Percentiles rank a stretch among this genome's conserved stretches.
Conservation (phyloP, 2,797 vertebrate genomes). For the Lepus townsendii region DNA sequence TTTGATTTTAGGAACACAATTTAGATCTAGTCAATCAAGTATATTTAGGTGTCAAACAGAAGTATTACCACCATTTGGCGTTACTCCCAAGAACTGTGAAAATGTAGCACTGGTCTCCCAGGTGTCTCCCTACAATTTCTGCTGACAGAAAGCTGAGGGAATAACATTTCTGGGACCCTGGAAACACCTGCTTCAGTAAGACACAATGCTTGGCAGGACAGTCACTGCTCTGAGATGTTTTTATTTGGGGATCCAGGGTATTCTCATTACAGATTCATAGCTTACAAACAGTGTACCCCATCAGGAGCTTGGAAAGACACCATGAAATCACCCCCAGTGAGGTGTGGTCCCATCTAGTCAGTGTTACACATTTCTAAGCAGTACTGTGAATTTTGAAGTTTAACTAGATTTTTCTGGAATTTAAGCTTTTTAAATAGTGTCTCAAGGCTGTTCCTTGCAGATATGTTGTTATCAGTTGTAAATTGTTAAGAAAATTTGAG, state of each 20-base stretch:
- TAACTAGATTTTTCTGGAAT: slow-evolving; percentile 64
- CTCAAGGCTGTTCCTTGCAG: neutral
- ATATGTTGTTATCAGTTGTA: slow-evolving; percentile 8
- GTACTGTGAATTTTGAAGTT: slow-evolving; percentile 67
- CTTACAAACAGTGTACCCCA: neutral
- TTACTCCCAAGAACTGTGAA: neutral
- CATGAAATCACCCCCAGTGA: neutral
- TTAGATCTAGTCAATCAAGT: slow-evolving; percentile 39
- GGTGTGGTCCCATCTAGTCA: neutral
- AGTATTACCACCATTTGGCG: neutral
- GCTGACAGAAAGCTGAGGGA: neutral
- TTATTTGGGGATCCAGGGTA: slow-evolving; percentile 1
- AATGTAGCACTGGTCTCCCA: no score
- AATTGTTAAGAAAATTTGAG: slow-evolving; percentile 11
- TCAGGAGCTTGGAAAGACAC: neutral
- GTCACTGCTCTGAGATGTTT: neutral
- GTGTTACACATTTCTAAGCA: neutral
- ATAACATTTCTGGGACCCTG: neutral
- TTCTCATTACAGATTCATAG: slow-evolving; percentile 16
- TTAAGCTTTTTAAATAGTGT: slow-evolving; percentile 62
- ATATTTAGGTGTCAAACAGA: slow-evolving; percentile 32
- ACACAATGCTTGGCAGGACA: neutral
- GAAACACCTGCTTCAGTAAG: slow-evolving; percentile 6
- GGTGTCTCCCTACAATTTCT: neutral
- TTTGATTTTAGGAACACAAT: slow-evolving; percentile 52